Evolutionary conservation across 2,888 invertebrate genomes (phyloP), one percentile per base, ranked within the genome.

Genomic region (Cerastis rubricosa): DNA sequence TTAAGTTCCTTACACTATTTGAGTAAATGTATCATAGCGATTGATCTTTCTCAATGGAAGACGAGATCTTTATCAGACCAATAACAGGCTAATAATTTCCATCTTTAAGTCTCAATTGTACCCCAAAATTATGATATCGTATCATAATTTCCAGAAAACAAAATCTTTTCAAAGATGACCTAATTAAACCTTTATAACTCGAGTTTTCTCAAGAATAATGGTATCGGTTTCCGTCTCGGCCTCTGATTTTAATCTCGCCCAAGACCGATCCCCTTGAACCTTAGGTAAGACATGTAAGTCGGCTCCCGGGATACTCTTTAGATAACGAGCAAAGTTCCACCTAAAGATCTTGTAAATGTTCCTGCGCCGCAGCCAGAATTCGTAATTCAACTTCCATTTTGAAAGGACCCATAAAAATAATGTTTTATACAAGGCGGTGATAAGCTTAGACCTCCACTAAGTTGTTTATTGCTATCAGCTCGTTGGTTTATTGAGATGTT

Each of bases 331-430:
- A 81, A 92, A 92, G 88, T 92, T 92, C 82, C 81, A 88, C 81
- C 84, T 90, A 89, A 90, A 89, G 89, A 87, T 91, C 89, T 89
- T 90, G 90, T 91, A 89, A 91, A 92, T 90, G 90, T 87, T 87
- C 89, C 87, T 88, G 86, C 87, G 79, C 89, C 87, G 90, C 87
- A 83, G 85, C 84, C 82, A 87, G 92, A 91, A 90, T 92, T 89
- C 89, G 88, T 89, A 89, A 91, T 90, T 90, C 86, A 90, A 89
- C 86, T 89, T 89, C 81, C 85, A 87, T 89, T 89, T 90, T 85
- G 79, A 83, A 81, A 79, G 83, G 85, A 74, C 84, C 83, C 85
- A 86, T 90, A 89, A 88, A 89, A 90, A 83, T 87, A 85, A 89
- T 87, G 85, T 84, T 83, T 84, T 87, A 80, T 85, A 87, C 70